Conservation (phyloP, 2,113 vertebrate species). For the Halichoeres trimaculatus region DNA sequence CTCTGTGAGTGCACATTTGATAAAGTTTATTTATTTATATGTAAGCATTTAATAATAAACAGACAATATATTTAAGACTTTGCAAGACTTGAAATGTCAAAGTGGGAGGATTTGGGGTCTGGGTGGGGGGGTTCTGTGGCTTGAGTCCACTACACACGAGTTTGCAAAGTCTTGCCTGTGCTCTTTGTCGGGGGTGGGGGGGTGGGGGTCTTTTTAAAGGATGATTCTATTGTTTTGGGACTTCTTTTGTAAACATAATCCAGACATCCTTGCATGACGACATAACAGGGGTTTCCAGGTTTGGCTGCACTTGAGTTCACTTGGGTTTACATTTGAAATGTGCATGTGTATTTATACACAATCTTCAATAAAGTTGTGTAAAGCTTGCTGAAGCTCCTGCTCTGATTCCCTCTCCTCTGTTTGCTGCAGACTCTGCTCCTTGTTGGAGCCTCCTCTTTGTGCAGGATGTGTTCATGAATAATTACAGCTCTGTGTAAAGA, state of each 20-base stretch:
- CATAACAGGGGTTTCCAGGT: conserved; percentile 88
- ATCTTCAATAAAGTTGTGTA: conserved; percentile 99
- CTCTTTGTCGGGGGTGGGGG: conserved; percentile 92
- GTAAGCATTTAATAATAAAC: conserved; percentile 91
- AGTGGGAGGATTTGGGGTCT: not conserved
- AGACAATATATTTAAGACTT: conserved; percentile 90
- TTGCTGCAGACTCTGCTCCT: not conserved
- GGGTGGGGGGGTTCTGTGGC: conserved; percentile 75
- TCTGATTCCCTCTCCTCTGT: conserved; percentile 17
- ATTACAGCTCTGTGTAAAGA: too few species aligned
- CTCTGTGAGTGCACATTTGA: conserved; percentile 99
- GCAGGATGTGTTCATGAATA: not conserved
- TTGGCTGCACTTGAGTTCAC: conserved; percentile 99
- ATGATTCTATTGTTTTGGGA: conserved; percentile 69
- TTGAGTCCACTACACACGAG: conserved; percentile 82
- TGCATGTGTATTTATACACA: conserved; percentile 99
- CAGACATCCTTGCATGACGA: conserved; percentile 94
- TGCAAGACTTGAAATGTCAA: conserved; percentile 84
- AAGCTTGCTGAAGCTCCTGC: conserved; percentile 86
- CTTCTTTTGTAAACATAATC: conserved; percentile 72
- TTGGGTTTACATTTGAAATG: conserved; percentile 99
- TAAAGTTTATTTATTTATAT: conserved; percentile 99
- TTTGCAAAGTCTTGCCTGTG: conserved; percentile 88
- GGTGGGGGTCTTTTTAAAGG: conserved; percentile 87
- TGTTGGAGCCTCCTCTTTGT: not conserved